Conservation (phyloP, 2,113 vertebrate genomes). For the Euleptes europaea region DNA sequence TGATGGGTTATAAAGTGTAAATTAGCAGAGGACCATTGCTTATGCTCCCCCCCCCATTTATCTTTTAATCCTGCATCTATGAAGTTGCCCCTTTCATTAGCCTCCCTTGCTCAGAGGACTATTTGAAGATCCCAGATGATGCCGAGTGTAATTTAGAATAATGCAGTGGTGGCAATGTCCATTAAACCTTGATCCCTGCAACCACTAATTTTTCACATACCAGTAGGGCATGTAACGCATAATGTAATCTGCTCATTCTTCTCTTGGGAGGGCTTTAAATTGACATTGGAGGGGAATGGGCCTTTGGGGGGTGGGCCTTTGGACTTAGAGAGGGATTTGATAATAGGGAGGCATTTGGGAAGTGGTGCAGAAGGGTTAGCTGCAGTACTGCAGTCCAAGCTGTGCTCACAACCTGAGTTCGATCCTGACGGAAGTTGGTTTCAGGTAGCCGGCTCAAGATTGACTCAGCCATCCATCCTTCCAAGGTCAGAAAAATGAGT, state of each 20-base stretch:
- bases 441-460: too few species aligned
- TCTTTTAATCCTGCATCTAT: background rate
- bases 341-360: too few species aligned
- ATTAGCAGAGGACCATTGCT: background rate
- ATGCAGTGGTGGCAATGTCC: rapidly evolving
- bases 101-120: background rate
- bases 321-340: too few species aligned
- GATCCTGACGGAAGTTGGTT: too few species aligned
- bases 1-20: background rate
- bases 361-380: too few species aligned
- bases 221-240: background rate
- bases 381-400: too few species aligned
- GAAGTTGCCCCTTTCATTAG: background rate
- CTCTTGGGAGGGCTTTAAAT: background rate
- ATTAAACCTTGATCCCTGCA: background rate
- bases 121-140: background rate
- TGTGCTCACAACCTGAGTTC: too few species aligned
- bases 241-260: slow-evolving; percentile 12
- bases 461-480: too few species aligned
- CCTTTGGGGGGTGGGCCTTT: too few species aligned
- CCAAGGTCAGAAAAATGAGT: too few species aligned
- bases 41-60: background rate
- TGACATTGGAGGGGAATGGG: too few species aligned
- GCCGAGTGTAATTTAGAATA: background rate
- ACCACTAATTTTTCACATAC: background rate